A percentile compares a stretch with the other conserved stretches of the same genome.
phyloP scores from a whole-genome alignment of 2,113 vertebrate genomes.

The Ahaetulla prasina region DNA sequence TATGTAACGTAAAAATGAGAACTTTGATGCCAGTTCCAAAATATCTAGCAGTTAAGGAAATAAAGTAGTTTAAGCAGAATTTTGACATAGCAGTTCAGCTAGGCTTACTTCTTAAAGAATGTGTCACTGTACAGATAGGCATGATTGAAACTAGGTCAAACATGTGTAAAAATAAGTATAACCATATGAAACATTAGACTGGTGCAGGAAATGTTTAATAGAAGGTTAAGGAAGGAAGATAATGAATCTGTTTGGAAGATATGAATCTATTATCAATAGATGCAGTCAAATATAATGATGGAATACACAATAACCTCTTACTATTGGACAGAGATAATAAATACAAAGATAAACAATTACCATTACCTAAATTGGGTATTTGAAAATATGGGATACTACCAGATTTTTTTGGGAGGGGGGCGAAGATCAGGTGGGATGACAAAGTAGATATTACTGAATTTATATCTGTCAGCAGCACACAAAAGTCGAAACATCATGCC shows the following conservation, averaged over 20 bases:
- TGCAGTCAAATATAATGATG: constrained; percentile 33
- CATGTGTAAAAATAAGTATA: constrained; percentile 47
- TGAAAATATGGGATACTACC: neutral
- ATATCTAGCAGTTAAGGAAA: constrained; percentile 3
- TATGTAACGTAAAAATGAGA: neutral
- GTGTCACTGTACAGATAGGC: constrained; percentile 41
- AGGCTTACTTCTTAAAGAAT: constrained; percentile 29
- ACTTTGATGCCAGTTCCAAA: constrained; percentile 7
- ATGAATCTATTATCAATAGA: neutral
- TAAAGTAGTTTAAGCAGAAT: constrained; percentile 38
- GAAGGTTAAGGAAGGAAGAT: neutral
- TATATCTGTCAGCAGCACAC: neutral
- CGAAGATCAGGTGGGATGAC: neutral
- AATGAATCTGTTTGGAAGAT: neutral
- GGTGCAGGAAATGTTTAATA: constrained; percentile 35
- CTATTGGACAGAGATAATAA: constrained; percentile 9
- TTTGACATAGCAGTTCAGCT: constrained; percentile 38
- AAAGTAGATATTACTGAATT: neutral
- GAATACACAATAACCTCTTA: neutral
- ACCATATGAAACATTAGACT: constrained; percentile 32
- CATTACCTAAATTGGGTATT: constrained; percentile 1
- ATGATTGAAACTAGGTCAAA: constrained; percentile 64
- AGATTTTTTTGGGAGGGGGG: neutral
- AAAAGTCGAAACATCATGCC: neutral
- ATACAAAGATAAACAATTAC: neutral